A percentile compares a stretch with the other conserved stretches of the same genome.
These are phyloP conservation scores for Erythrocercus mccallii DNA, from an alignment of 2,113 vertebrate genomes.

Conservation along the genomic window DNA sequence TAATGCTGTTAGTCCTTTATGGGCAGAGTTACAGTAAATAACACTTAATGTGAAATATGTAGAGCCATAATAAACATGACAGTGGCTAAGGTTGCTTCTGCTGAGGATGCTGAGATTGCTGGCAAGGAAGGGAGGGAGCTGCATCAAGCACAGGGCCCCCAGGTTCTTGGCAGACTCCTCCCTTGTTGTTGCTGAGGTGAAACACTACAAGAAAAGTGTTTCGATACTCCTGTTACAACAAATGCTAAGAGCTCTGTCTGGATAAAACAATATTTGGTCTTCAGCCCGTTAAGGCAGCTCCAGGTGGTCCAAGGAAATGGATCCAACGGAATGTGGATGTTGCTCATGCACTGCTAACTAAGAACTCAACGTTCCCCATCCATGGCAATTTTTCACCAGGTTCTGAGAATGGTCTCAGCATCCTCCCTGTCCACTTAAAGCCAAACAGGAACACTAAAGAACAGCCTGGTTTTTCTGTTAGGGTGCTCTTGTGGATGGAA, in stretches of 20 bases:
- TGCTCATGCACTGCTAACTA: background rate
- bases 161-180: background rate
- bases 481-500: background rate
- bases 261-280: background rate
- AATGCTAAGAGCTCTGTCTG: background rate
- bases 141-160: background rate
- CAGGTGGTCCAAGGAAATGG: background rate
- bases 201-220: background rate
- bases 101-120: background rate
- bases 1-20: background rate
- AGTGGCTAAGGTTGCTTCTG: background rate
- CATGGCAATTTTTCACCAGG: background rate
- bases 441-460: background rate
- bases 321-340: background rate
- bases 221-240: background rate
- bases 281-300: background rate
- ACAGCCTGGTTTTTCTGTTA: background rate
- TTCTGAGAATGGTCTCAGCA: background rate
- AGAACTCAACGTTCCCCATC: background rate
- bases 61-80: background rate
- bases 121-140: background rate
- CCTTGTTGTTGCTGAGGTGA: background rate
- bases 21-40: constrained; percentile 5
- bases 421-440: background rate
- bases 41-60: background rate